Percentiles rank a stretch among this genome's conserved stretches.
phyloP scores from a whole-genome alignment of 2,113 vertebrate genomes.

The Phyllostomus discolor region DNA sequence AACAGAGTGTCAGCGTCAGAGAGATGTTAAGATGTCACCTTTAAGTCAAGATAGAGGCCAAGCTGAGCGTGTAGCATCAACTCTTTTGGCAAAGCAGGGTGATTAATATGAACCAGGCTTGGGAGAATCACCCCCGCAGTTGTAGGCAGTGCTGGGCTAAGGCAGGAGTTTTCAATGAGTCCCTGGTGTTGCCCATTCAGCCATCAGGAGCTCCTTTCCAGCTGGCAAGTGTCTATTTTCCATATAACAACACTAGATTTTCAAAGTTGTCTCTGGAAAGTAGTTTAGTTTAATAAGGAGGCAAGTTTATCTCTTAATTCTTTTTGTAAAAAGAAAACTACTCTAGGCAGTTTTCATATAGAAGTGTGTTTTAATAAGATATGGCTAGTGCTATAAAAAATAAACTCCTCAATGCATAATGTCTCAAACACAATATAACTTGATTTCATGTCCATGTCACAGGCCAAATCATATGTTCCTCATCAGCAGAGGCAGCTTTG shows the following conservation, averaged over 20 bases:
- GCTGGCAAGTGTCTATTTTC: background rate
- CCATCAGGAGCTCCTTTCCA: background rate
- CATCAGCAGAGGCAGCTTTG: background rate
- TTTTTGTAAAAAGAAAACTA: background rate
- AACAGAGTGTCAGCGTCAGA: background rate
- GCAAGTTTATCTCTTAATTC: background rate
- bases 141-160: background rate
- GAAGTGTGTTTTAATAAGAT: conserved; percentile 1
- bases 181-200: background rate
- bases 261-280: background rate
- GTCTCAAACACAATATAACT: background rate
- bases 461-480: background rate
- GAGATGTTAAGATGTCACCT: background rate
- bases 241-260: background rate
- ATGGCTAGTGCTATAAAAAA: background rate
- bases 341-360: background rate
- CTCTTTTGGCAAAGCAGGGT: background rate
- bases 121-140: background rate
- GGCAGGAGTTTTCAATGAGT: background rate
- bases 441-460: conserved; percentile 6
- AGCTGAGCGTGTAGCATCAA: background rate
- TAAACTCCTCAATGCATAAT: background rate
- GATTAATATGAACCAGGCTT: background rate
- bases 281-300: background rate
- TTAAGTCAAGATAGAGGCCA: background rate